Evolutionary conservation across 1,140 invertebrate species (phyloP).

Genomic region (Hesperophylax magnus): DNA sequence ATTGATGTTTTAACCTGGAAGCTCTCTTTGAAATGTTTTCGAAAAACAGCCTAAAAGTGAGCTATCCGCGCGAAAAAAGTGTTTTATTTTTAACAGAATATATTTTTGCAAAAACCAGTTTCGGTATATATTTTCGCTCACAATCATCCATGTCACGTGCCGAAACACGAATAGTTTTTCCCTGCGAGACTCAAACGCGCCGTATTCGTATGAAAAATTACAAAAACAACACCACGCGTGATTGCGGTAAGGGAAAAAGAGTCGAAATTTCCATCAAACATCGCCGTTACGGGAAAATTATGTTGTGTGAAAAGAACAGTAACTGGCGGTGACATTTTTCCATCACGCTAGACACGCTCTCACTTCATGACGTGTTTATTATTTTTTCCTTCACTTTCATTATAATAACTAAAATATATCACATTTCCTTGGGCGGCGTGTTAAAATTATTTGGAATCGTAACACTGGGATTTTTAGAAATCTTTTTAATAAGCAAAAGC

Average conservation of each 20-base stretch:
- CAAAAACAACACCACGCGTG: slow-evolving; percentile 30
- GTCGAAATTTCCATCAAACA: slow-evolving; percentile 36
- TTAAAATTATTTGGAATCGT: background rate
- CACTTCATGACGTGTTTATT: slow-evolving; percentile 53
- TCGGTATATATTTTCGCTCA: background rate
- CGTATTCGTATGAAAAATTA: slow-evolving; percentile 35
- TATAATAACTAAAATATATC: slow-evolving; percentile 39
- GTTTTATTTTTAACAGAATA: too few species aligned
- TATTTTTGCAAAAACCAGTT: too few species aligned
- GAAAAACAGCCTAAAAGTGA: too few species aligned
- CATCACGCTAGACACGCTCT: slow-evolving; percentile 46
- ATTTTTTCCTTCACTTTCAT: slow-evolving; percentile 49
- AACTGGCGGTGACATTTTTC: slow-evolving; percentile 44
- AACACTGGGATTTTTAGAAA: too few species aligned
- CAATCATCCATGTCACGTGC: background rate
- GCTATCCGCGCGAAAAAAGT: too few species aligned
- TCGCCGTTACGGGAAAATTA: slow-evolving; percentile 44
- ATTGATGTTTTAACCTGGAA: too few species aligned
- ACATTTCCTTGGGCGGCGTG: background rate
- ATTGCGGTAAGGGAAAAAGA: slow-evolving; percentile 28
- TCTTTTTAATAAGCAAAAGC: too few species aligned
- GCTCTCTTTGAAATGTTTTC: too few species aligned
- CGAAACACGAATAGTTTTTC: slow-evolving; percentile 11
- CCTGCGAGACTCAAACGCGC: background rate
- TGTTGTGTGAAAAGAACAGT: slow-evolving; percentile 53